A percentile compares a stretch with the other conserved stretches of the same genome.
These are phyloP conservation scores for Drosophila burlai DNA, from an alignment of 1,140 invertebrate species.

Conservation along the genomic window DNA sequence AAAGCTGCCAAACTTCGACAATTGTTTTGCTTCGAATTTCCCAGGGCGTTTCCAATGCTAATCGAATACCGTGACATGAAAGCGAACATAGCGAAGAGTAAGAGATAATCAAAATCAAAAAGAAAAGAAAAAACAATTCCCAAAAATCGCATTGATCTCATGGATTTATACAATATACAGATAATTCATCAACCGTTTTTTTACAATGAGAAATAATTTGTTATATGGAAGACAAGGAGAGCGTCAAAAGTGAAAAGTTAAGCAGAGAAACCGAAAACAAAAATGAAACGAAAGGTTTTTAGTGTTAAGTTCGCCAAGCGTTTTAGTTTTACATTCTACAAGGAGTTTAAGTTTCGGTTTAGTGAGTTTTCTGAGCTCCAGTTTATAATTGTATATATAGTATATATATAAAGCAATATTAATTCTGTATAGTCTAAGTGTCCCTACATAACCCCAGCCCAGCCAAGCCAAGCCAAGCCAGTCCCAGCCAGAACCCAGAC, in stretches of 20 bases:
- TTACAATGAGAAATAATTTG: conserved; percentile 64
- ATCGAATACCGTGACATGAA: conserved; percentile 65
- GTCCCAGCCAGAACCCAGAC: conserved; percentile 30
- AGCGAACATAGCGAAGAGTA: conserved; percentile 53
- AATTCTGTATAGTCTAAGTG: conserved; percentile 38
- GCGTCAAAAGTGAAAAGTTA: conserved; percentile 20
- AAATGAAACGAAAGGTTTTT: conserved; percentile 62
- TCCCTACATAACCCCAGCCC: not conserved
- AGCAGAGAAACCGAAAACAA: conserved; percentile 28
- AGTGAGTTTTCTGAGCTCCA: conserved; percentile 33
- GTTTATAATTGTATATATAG: conserved; percentile 31
- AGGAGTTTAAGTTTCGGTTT: conserved; percentile 37
- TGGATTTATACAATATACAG: conserved; percentile 77
- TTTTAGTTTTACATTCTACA: conserved; percentile 70
- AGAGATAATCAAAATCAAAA: conserved; percentile 51
- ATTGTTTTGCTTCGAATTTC: conserved; percentile 50
- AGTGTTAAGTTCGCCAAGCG: conserved; percentile 76
- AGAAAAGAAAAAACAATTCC: conserved; percentile 77
- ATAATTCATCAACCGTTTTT: conserved; percentile 59
- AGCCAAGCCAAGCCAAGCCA: conserved; percentile 17
- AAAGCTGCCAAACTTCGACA: conserved; percentile 40
- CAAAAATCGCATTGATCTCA: conserved; percentile 85
- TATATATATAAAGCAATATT: conserved; percentile 41
- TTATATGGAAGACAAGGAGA: conserved; percentile 7
- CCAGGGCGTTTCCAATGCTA: conserved; percentile 75